Conservation (phyloP, 2,888 invertebrate genomes). For the Agriopis aurantiaria region DNA sequence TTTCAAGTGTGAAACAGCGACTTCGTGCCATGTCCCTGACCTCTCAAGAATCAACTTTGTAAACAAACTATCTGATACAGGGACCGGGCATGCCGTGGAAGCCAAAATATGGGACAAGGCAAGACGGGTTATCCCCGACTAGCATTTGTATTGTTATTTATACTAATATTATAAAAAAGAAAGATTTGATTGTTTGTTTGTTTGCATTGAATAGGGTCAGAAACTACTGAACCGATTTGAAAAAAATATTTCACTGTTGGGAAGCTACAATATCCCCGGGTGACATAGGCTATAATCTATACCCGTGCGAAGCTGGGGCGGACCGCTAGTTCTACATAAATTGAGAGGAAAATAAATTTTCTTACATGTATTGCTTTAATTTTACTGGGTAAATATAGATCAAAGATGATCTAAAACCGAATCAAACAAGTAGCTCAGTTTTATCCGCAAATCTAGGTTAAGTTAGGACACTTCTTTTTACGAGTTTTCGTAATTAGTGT, state of each 20-base stretch:
- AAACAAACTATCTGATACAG: conserved; percentile 27
- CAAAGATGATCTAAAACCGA: background rate
- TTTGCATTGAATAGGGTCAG: no score
- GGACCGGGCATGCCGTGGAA: conserved; percentile 13
- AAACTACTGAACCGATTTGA: no score
- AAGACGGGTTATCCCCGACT: background rate
- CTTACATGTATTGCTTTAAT: no score
- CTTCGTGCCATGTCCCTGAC: conserved; percentile 10
- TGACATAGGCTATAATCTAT: no score
- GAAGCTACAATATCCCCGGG: no score
- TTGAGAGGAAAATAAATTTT: no score
- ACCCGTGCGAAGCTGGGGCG: no score
- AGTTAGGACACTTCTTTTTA: no score
- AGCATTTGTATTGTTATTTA: background rate
- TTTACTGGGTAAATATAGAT: background rate
- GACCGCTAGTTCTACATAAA: no score
- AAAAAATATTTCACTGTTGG: no score
- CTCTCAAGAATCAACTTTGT: conserved; percentile 8
- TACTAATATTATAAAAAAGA: background rate
- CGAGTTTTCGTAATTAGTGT: no score
- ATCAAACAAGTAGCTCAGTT: background rate
- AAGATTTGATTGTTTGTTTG: background rate
- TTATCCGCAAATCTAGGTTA: background rate
- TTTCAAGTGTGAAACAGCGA: background rate
- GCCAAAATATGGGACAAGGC: conserved; percentile 19